A percentile compares a stretch with the other conserved stretches of the same genome.
phyloP scores from a whole-genome alignment of 2,797 vertebrate species.

The Falco columbarius region DNA sequence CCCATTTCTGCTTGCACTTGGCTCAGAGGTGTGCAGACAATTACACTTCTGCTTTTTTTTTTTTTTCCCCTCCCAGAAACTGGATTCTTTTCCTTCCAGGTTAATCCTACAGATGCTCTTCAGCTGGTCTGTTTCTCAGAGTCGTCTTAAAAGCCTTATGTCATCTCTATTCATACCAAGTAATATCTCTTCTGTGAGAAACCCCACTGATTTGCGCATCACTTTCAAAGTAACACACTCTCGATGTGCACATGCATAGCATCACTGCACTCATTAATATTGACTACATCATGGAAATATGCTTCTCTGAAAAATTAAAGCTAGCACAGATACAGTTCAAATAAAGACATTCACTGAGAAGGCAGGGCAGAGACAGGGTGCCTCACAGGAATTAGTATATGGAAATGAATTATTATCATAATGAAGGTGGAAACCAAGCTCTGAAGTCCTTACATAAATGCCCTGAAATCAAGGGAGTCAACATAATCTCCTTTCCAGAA shows the following conservation, averaged over 20 bases:
- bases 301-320: constrained; percentile 3
- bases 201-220: not conserved
- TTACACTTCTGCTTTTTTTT: not conserved
- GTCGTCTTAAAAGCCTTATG: not conserved
- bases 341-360: constrained; percentile 2
- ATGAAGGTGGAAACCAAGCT: not conserved
- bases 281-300: not conserved
- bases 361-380: not conserved
- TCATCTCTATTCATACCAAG: not conserved
- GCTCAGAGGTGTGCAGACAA: not conserved
- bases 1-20: not conserved
- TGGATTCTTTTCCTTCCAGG: not conserved
- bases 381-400: not conserved
- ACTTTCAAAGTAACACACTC: not conserved
- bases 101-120: not conserved
- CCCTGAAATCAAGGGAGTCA: not conserved
- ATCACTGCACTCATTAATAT: not conserved
- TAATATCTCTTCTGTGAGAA: not conserved
- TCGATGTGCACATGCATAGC: not conserved
- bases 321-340: not conserved
- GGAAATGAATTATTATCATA: not conserved
- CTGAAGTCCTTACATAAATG: not conserved
- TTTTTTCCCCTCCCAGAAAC: not conserved
- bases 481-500: not conserved
- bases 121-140: not conserved